These are phyloP conservation scores for Drosophila multiciliata DNA, from an alignment of 2,888 invertebrate species.

Conservation along the genomic window DNA sequence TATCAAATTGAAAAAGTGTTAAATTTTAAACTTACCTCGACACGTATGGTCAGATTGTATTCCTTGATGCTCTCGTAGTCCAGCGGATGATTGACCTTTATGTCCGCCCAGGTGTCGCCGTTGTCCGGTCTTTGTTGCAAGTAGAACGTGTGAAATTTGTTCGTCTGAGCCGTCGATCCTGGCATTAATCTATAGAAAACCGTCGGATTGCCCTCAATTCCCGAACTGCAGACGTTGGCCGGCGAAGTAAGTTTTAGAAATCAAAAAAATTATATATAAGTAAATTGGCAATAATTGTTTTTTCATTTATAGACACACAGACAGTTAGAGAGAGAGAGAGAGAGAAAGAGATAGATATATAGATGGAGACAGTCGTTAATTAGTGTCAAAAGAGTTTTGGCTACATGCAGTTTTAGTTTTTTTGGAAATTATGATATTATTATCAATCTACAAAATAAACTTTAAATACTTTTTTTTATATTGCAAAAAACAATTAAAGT, in stretches of 20 bases:
- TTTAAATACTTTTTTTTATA: slow-evolving; percentile 19
- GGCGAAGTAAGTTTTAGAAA: not conserved
- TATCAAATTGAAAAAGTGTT: not conserved
- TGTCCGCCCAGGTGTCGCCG: slow-evolving; percentile 97
- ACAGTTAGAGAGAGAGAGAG: not conserved
- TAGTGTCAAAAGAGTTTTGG: slow-evolving; percentile 41
- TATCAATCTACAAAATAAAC: slow-evolving; percentile 35
- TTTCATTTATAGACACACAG: not conserved
- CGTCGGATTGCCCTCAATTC: slow-evolving; percentile 97
- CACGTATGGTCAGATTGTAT: slow-evolving; percentile 97
- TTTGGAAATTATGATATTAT: slow-evolving; percentile 25
- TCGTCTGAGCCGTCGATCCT: slow-evolving; percentile 97
- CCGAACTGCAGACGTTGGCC: slow-evolving; percentile 89
- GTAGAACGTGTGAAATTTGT: slow-evolving; percentile 97
- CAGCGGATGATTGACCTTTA: slow-evolving; percentile 97
- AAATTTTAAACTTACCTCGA: slow-evolving; percentile 90
- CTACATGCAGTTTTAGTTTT: slow-evolving; percentile 58
- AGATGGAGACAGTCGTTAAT: slow-evolving; percentile 8
- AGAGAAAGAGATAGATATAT: not conserved
- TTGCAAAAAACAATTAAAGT: slow-evolving; percentile 48
- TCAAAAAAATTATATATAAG: slow-evolving; percentile 26
- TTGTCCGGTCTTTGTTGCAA: slow-evolving; percentile 97
- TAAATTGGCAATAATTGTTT: not conserved
- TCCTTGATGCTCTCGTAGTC: slow-evolving; percentile 98
- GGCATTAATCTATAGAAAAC: slow-evolving; percentile 98